Evolutionary conservation across 2,888 invertebrate species (phyloP).

Genomic region (Polydrusus tereticollis): DNA sequence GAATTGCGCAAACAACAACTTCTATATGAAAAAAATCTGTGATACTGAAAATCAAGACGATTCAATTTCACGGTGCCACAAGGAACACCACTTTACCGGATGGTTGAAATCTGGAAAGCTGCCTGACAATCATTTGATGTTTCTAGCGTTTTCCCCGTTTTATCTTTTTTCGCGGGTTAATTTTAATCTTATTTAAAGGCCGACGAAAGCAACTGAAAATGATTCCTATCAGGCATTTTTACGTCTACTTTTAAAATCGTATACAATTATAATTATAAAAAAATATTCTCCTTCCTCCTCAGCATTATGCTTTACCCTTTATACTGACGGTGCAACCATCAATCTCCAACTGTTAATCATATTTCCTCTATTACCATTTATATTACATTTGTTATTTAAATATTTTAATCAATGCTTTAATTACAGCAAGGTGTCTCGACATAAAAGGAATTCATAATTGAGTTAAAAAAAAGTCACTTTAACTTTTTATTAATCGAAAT

Average conservation of each 20-base stretch:
- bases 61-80: background rate
- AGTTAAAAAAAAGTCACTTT: slow-evolving; percentile 17
- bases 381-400: slow-evolving; percentile 34
- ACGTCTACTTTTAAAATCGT: too few relatives aligned
- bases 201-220: too few relatives aligned
- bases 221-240: too few relatives aligned
- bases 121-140: background rate
- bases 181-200: background rate
- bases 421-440: slow-evolving; percentile 27
- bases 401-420: slow-evolving; percentile 29
- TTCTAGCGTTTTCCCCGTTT: background rate
- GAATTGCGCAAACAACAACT: too few relatives aligned
- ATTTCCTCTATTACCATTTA: slow-evolving; percentile 39
- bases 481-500: slow-evolving; percentile 21
- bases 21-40: too few relatives aligned
- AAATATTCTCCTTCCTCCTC: too few relatives aligned
- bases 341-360: slow-evolving; percentile 28
- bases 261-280: too few relatives aligned
- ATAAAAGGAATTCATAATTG: slow-evolving; percentile 33
- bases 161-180: background rate
- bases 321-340: too few relatives aligned
- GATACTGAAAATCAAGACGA: too few relatives aligned
- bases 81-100: background rate
- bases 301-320: background rate
- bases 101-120: background rate